Evolutionary conservation across 2,797 vertebrate species (phyloP), one percentile per base, ranked within the genome.

Genomic region (Typhlichthys eigenmanni): DNA sequence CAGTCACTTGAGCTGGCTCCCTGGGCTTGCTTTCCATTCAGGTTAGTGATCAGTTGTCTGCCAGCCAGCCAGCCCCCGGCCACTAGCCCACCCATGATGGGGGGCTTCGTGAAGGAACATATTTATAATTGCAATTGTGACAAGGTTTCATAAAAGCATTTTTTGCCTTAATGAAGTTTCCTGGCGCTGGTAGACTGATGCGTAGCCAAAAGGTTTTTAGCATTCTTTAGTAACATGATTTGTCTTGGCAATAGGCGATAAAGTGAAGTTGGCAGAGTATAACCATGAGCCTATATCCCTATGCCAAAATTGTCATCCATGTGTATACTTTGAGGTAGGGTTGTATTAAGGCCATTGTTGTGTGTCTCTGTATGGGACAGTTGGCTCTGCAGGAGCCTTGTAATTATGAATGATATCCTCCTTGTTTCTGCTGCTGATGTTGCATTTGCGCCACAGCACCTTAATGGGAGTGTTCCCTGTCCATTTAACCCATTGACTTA

Each of bases 1-100:
- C 87, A 86, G 92, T 90, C 87, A 94, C 89, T 91, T 85, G 92
- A 94, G 92, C 91, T 75, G 90, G 78, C 89, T 92, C 84, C 74
- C 78, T 77, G 82, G 88, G 86, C 90, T 89, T 87, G 88, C 88
- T 92, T 88, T 92, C 85, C 87, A 91, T 91, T 92, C 87, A 91
- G 86, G 71, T 76, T 81, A 87, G 86, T 89, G 91, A 92, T 93
- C 92, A 87, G 85, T 91, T 92, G 90, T 93, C 90, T 88, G 74
- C 76, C 83, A 69, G 84, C 90, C 46, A 34, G 85, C 84, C 89
- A 29, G 24, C 24, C 87, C 84, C 82, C 79, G 84, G 85, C 82
- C 82, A 77, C 77, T 64, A 81, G 92, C 88, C 92, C 93, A 94
- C 92, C 93, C 93, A 92, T 92, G 91, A 88, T 63, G 90, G 74